These are phyloP conservation scores for Galerucella calmariensis DNA, from an alignment of 2,888 invertebrate genomes.

Conservation along the genomic window DNA sequence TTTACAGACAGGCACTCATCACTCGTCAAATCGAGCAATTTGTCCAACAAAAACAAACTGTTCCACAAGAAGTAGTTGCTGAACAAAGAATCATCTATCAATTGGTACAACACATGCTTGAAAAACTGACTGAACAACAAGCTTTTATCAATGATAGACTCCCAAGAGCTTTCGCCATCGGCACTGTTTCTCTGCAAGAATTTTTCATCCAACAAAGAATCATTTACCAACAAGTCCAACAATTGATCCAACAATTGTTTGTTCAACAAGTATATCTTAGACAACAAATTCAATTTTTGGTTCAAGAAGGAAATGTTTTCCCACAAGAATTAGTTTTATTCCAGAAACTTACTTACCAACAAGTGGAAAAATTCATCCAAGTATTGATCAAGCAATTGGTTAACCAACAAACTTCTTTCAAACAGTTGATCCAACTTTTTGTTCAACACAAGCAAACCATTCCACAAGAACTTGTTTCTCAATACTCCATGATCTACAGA, in stretches of 20 bases:
- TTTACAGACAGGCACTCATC: neutral
- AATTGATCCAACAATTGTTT: conserved; percentile 9
- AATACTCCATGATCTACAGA: neutral
- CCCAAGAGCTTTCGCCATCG: neutral
- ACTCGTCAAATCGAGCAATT: conserved; percentile 4
- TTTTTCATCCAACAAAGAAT: neutral
- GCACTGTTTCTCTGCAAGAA: neutral
- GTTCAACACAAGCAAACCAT: neutral
- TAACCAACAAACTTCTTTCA: neutral
- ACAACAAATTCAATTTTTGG: conserved; percentile 2
- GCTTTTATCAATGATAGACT: neutral
- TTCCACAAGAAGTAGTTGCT: conserved; percentile 3
- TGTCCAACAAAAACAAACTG: conserved; percentile 11
- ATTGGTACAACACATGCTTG: neutral
- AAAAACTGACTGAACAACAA: neutral
- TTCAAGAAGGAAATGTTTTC: neutral
- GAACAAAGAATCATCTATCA: conserved; percentile 10
- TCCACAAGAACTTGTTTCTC: conserved; percentile 2
- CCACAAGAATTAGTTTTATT: neutral
- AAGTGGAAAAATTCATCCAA: neutral
- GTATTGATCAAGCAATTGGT: neutral
- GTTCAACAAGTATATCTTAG: conserved; percentile 1
- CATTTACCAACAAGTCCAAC: neutral
- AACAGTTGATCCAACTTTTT: conserved; percentile 6
- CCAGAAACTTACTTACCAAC: conserved; percentile 10